A percentile compares a stretch with the other conserved stretches of the same genome.
phyloP scores from a whole-genome alignment of 2,113 vertebrate genomes.

The Phylloscopus trochiloides region DNA sequence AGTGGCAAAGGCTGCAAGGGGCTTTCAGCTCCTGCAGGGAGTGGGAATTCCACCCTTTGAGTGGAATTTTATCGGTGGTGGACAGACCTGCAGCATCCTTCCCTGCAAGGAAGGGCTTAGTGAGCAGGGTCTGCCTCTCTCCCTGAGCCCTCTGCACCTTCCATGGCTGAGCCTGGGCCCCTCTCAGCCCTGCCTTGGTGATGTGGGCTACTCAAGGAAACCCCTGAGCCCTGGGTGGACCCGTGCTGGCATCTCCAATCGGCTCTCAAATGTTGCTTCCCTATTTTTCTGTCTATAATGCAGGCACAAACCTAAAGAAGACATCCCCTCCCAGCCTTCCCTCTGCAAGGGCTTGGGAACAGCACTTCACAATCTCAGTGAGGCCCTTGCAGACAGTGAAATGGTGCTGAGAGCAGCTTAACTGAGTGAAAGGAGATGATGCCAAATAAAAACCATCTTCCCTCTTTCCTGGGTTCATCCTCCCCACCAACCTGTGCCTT shows the following conservation, averaged over 20 bases:
- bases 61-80: accelerated
- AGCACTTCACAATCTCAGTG: neutral
- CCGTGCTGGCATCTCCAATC: neutral
- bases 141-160: neutral
- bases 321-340: neutral
- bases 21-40: neutral
- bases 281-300: accelerated
- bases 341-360: neutral
- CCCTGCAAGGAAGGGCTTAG: neutral
- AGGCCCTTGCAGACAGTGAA: neutral
- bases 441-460: neutral
- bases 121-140: neutral
- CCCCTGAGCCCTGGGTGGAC: neutral
- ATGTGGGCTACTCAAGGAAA: neutral
- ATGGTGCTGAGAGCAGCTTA: neutral
- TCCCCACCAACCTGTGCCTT: neutral
- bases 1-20: neutral
- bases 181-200: neutral
- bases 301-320: neutral
- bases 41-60: neutral
- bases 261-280: neutral
- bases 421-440: neutral
- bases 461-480: neutral
- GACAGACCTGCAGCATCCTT: neutral
- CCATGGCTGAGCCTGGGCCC: neutral